Evolutionary conservation across 2,113 vertebrate species (phyloP).

Genomic region (Cettia cetti): DNA sequence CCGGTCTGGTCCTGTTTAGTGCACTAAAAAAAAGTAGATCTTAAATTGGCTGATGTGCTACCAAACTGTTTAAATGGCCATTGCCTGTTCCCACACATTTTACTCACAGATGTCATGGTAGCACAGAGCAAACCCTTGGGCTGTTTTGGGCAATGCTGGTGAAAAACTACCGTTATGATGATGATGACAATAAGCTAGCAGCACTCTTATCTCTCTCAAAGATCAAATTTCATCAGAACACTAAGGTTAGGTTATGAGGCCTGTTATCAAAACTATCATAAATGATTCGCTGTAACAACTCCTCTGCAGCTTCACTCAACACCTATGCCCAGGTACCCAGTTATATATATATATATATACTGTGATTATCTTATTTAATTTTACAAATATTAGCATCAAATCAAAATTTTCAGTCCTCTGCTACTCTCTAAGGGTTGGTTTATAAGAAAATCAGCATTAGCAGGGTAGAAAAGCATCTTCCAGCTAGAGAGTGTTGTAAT

Average conservation of each 20-base stretch:
- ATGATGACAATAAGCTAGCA: neutral
- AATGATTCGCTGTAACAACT: neutral
- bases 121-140: neutral
- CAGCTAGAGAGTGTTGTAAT: neutral
- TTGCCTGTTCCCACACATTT: neutral
- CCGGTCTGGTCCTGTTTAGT: neutral
- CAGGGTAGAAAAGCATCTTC: neutral
- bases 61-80: neutral
- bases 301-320: neutral
- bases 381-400: neutral
- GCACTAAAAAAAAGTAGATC: neutral
- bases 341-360: neutral
- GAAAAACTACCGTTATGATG: neutral
- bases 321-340: rapidly evolving
- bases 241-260: neutral
- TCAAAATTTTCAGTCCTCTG: neutral
- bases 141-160: neutral
- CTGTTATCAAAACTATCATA: neutral
- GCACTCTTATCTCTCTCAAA: neutral
- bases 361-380: neutral
- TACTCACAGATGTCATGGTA: neutral
- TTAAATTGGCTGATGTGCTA: neutral
- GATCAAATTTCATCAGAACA: neutral
- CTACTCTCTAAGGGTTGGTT: neutral
- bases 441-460: neutral